phyloP scores from a whole-genome alignment of 2,888 invertebrate genomes.

The Cephus pulcher region DNA sequence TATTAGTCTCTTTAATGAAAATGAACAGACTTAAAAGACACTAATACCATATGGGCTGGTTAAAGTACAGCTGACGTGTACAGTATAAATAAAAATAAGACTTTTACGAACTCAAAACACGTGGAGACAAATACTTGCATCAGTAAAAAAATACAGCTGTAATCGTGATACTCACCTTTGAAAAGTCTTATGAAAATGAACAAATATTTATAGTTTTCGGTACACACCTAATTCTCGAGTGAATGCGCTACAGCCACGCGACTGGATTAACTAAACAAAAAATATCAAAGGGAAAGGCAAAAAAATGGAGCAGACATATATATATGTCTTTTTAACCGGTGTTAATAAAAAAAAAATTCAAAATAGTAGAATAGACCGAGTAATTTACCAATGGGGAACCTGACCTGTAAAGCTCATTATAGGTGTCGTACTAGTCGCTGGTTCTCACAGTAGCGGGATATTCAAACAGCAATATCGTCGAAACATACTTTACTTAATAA shows the following conservation, averaged over 20 bases:
- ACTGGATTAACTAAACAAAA: neutral
- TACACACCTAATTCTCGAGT: neutral
- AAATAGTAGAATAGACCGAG: neutral
- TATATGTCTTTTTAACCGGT: constrained; percentile 5
- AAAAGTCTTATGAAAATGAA: neutral
- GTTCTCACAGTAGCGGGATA: no score
- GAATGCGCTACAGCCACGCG: neutral
- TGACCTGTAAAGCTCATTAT: no score
- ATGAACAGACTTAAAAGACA: neutral
- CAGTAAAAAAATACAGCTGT: neutral
- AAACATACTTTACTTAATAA: no score
- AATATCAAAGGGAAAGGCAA: constrained; percentile 15
- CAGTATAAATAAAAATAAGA: neutral
- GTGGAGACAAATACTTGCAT: neutral
- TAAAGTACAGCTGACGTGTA: neutral
- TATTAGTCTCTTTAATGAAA: neutral
- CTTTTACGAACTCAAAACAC: neutral
- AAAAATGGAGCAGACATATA: constrained; percentile 8
- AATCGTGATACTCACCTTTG: neutral
- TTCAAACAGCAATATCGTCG: no score
- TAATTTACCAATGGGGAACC: no score
- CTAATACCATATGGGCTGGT: neutral
- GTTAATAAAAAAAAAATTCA: neutral
- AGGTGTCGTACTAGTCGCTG: no score
- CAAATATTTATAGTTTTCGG: neutral